Evolutionary conservation across 2,113 vertebrate species (phyloP).

Genomic region (Phycodurus eques): DNA sequence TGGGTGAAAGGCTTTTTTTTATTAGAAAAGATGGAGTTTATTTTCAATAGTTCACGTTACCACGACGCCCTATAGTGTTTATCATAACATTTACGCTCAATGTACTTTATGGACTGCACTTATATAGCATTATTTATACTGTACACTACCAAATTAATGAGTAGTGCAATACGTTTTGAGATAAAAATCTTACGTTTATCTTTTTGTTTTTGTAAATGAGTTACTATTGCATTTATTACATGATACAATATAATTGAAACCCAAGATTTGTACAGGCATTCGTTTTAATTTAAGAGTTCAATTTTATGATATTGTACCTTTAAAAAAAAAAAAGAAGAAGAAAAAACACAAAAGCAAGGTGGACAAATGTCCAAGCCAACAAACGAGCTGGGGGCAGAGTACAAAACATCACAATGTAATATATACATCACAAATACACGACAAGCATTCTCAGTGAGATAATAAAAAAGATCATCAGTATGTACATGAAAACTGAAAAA

Average conservation of each 20-base stretch:
- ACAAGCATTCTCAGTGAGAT: slow-evolving; percentile 47
- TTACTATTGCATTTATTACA: neutral
- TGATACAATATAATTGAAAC: neutral
- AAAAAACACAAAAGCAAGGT: slow-evolving; percentile 36
- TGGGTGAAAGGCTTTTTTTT: no score
- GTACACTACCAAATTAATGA: no score
- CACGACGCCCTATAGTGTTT: slow-evolving; percentile 33
- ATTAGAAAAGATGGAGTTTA: neutral
- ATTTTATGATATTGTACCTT: slow-evolving; percentile 49
- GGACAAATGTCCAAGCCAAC: slow-evolving; percentile 43
- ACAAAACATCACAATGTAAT: slow-evolving; percentile 73
- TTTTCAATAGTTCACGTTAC: neutral
- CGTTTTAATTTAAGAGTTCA: slow-evolving; percentile 60
- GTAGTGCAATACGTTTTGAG: no score
- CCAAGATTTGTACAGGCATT: slow-evolving; percentile 57
- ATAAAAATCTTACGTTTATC: no score
- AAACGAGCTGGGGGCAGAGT: slow-evolving; percentile 62
- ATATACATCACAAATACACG: slow-evolving; percentile 66
- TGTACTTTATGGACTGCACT: neutral
- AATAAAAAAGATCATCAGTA: slow-evolving; percentile 30
- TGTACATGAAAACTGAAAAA: slow-evolving; percentile 38
- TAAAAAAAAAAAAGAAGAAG: slow-evolving; percentile 25
- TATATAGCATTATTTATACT: no score
- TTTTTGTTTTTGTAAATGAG: neutral
- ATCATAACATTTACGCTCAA: neutral